Percentiles rank a stretch among this genome's conserved stretches.
These are phyloP conservation scores for Argyrosomus japonicus DNA, from an alignment of 2,113 vertebrate genomes.

Conservation along the genomic window DNA sequence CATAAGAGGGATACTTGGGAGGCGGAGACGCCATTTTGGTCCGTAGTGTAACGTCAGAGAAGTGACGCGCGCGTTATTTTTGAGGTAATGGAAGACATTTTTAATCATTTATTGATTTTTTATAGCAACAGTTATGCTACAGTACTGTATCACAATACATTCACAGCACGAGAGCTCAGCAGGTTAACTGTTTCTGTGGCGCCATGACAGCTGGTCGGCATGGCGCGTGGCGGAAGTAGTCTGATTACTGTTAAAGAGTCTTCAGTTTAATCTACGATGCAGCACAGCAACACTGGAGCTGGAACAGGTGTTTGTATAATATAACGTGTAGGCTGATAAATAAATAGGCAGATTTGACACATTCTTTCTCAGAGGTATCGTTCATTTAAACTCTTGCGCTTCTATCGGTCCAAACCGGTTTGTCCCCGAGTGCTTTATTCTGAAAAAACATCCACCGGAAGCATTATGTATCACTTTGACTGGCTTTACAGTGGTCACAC, in stretches of 20 bases:
- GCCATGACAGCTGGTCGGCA: neutral
- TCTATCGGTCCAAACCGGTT: neutral
- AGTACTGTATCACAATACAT: no score
- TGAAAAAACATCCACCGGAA: conserved; percentile 60
- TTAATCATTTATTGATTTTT: accelerated
- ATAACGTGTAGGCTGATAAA: accelerated
- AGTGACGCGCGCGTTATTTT: neutral
- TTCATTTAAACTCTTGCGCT: accelerated
- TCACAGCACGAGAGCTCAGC: no score
- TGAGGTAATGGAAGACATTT: neutral
- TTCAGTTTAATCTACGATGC: neutral
- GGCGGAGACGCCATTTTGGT: conserved; percentile 74
- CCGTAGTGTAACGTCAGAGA: conserved; percentile 13
- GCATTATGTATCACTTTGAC: accelerated
- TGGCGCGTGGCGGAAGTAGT: conserved; percentile 54
- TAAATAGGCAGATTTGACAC: accelerated
- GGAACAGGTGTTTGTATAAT: accelerated
- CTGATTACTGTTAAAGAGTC: neutral
- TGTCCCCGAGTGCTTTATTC: conserved; percentile 7
- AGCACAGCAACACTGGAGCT: no score
- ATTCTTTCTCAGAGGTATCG: accelerated
- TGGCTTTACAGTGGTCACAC: conserved; percentile 17
- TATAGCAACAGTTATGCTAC: accelerated
- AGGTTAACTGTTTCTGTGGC: neutral
- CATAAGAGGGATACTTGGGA: conserved; percentile 36